Evolutionary conservation across 2,113 vertebrate species (phyloP), one percentile per base, ranked within the genome.

Genomic region (Synodontis membranacea): DNA sequence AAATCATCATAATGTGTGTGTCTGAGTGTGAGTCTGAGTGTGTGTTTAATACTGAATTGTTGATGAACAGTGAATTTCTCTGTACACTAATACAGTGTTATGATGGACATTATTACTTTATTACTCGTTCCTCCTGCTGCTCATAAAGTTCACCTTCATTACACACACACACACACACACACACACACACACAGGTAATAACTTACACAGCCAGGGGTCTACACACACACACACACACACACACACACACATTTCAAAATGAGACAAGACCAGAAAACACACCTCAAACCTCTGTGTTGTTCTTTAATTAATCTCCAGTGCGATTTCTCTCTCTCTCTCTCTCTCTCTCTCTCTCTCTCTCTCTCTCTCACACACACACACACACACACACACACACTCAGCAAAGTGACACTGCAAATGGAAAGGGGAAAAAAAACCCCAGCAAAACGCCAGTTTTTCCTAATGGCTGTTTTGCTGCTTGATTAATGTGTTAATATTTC

Each of bases 151-250:
- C 58, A 28, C 52, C 17, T 17, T 52, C 9, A 14, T 15, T 44
- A 78, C 31, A 52, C 68, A 48, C 48, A 39, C 54, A 84, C 48
- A 11, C 86, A 39, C 82, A 86, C 80, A 85, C 66, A 87, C 39
- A 74, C 79, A 74, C 78, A 54, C 52, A 82, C 79, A 82, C 23
- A 88, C 50, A 58, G 0, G 6, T 19, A 70, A 15, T 34, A 34
- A 19, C 12, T 5, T 39, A 70, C n/a, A 70, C 10, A 70, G 12
- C 31, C 4, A 46, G 46, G 46, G 46, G 46, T 46, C 46, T 9
- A 72, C 68, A 72, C 31, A 15, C 34, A 42, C 70, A 42, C 68
- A 39, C 37, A 72, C 31, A 39, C 68, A 39, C 72, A 44, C 19
- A 25, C 72, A 75, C 37, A 75, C 44, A 74, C 70, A 28, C 70